These are phyloP conservation scores for Drosophila auraria DNA, from an alignment of 1,140 invertebrate species.

Conservation along the genomic window DNA sequence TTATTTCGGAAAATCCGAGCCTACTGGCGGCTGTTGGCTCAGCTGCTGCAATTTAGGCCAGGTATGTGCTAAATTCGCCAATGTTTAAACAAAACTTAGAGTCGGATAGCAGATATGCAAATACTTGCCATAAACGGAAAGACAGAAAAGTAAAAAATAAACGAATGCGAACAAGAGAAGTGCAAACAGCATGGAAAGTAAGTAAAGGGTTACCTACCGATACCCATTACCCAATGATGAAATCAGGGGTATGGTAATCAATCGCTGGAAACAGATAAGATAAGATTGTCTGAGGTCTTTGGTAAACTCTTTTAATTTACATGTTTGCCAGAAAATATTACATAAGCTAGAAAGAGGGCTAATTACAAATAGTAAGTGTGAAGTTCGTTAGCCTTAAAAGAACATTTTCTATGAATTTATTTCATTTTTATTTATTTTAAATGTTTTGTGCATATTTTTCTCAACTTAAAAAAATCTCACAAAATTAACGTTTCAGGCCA, in stretches of 20 bases:
- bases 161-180: slow-evolving; percentile 1
- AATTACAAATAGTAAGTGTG: neutral
- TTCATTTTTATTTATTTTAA: too few species aligned
- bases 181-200: slow-evolving; percentile 6
- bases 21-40: slow-evolving; percentile 56
- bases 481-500: neutral
- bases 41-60: slow-evolving; percentile 62
- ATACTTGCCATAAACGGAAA: slow-evolving; percentile 30
- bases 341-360: neutral
- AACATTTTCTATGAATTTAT: neutral
- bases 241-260: slow-evolving; percentile 5
- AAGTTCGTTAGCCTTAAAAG: slow-evolving; percentile 12
- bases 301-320: slow-evolving; percentile 12
- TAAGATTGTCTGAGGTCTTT: slow-evolving; percentile 2
- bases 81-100: slow-evolving; percentile 57
- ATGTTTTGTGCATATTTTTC: neutral
- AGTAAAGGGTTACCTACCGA: neutral
- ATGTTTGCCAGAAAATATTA: neutral
- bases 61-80: slow-evolving; percentile 58
- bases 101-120: slow-evolving; percentile 54
- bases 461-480: neutral
- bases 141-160: slow-evolving; percentile 5
- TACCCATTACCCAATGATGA: slow-evolving; percentile 16
- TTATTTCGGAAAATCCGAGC: slow-evolving; percentile 48
- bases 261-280: slow-evolving; percentile 23